Evolutionary conservation across 2,113 vertebrate species (phyloP).

Genomic region (Pantherophis guttatus): DNA sequence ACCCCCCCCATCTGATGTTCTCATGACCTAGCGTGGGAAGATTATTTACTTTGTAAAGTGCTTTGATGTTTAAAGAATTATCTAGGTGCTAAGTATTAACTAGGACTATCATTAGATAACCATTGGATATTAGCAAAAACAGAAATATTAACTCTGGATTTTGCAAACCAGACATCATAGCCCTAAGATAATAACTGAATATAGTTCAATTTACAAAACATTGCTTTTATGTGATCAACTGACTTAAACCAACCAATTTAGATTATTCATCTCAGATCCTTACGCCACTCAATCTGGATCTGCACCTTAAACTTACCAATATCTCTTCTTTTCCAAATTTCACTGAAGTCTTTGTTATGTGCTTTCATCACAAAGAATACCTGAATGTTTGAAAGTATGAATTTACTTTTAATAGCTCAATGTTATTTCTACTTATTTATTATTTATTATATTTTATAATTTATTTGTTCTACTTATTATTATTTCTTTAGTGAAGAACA

Average conservation of each 20-base stretch:
- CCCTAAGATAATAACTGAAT: neutral
- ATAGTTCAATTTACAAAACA: neutral
- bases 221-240: neutral
- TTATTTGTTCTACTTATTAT: neutral
- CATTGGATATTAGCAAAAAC: neutral
- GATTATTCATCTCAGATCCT: fast-evolving
- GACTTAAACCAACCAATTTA: neutral
- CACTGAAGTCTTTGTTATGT: constrained; percentile 10
- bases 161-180: neutral
- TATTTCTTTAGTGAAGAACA: neutral
- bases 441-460: neutral
- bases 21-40: neutral
- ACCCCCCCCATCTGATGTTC: neutral
- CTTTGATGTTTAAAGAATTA: constrained; percentile 59
- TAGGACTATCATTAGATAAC: neutral
- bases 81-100: constrained; percentile 51
- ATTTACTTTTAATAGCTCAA: neutral
- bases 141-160: neutral
- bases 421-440: neutral
- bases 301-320: neutral
- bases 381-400: neutral
- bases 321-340: neutral
- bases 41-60: constrained; percentile 59
- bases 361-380: neutral
- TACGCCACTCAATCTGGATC: neutral